Base-by-base conservation (phyloP, 1,140 invertebrate species). In the Bombus turneri region DNA sequence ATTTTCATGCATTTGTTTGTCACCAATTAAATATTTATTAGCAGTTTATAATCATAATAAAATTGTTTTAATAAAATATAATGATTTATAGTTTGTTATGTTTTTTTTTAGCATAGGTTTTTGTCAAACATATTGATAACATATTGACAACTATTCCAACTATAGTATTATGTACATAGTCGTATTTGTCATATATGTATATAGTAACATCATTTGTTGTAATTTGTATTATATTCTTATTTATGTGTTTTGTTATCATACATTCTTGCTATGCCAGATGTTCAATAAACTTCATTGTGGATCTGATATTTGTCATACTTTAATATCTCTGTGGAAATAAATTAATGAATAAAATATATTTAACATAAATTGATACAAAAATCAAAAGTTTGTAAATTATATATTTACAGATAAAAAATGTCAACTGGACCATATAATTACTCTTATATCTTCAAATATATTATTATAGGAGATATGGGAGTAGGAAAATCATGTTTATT, bases 361-460 rank as follows among this genome's bases (percentile, higher is more conserved):
- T 62, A 10, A 4, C 59, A 39, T 34, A 43, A 43, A 64, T 59
- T 72, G n/a, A 68, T 31, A 28, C 31, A 57, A 77, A 12, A 66
- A 25, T 37, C 10, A 13, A 31, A 59, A 41, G 28, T 59, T 39
- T 73, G 5, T 25, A 73, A 34, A 53, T 57, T 28, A 80, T 74
- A 69, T 79, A 2, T 71, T 92, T 92, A 81, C 77, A 93, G 92
- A 72, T 90, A 81, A 92, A 97, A 96, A 92, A 98, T 98, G 98
- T 97, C 98, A 85, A 97, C 97, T 86, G 98, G 98, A 93, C 99
- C 99, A 62, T 99, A 99, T 95, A 99, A 99, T 96, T 99, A 99
- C 95, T 99, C 99, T 41, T 99, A 99, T 94, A 99, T 99, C 93
- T 99, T 99, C 95, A 99, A 99, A 94, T 99, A 99, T 93, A 99